Evolutionary conservation across 2,888 invertebrate genomes (phyloP).

Genomic region (Eucriotettix oculatus): DNA sequence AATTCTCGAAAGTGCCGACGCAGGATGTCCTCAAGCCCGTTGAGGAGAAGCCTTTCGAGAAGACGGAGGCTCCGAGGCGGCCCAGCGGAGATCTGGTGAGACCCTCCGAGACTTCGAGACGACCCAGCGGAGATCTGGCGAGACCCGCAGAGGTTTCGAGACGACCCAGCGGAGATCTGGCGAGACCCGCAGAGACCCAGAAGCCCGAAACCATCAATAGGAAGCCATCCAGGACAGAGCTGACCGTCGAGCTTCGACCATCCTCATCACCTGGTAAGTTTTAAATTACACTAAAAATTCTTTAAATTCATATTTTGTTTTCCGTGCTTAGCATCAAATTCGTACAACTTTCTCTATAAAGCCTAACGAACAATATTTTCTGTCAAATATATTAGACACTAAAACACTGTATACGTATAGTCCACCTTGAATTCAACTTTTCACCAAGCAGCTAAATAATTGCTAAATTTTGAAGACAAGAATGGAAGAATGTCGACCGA

Average conservation of each 20-base stretch:
- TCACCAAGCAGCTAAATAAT: too few species aligned
- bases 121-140: too few species aligned
- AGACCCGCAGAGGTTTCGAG: not conserved
- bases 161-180: not conserved
- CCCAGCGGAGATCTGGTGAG: too few species aligned
- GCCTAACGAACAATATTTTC: too few species aligned
- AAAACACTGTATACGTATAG: too few species aligned
- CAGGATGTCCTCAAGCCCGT: not conserved
- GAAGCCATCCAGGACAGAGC: slow-evolving; percentile 9
- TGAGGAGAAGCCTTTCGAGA: not conserved
- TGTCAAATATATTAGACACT: too few species aligned
- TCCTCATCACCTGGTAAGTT: slow-evolving; percentile 8
- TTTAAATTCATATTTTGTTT: not conserved
- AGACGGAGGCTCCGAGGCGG: not conserved
- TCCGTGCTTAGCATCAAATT: too few species aligned
- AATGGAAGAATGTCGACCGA: too few species aligned
- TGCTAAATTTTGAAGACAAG: too few species aligned
- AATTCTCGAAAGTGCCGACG: not conserved
- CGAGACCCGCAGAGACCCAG: not conserved
- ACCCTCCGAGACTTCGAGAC: not conserved
- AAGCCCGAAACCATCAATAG: not conserved
- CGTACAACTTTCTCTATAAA: too few species aligned
- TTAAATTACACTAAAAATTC: not conserved
- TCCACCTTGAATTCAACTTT: too few species aligned
- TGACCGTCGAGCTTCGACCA: slow-evolving; percentile 10